Evolutionary conservation across 1,140 invertebrate species (phyloP), one percentile per base, ranked within the genome.

Genomic region (Vollenhovia emeryi): DNA sequence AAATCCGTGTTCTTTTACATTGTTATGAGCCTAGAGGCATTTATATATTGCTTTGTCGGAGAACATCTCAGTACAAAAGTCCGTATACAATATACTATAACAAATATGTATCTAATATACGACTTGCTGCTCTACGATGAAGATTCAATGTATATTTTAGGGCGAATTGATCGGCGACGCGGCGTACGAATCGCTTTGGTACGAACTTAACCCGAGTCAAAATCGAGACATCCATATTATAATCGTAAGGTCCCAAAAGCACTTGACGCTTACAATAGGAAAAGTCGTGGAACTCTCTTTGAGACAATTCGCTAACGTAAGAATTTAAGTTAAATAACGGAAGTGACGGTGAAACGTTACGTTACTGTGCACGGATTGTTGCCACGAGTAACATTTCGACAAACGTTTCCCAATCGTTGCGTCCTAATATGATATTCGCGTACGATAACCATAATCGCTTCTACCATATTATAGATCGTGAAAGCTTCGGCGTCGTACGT

Each of bases 401-500:
- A 64, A 50, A 3, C 13, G n/a, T 55, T 30, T 40, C 6, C 2
- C 48, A 52, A 57, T 40, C 18, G 7, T 30, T 11, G 15, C 6
- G 15, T 40, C 4, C 6, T 30, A 13, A 18, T 9, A 21, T 15
- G 13, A 64, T 3, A 43, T 48, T 76, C n/a, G 13, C 18, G 18
- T 15, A 62, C 11, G 13, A 45, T 24, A 11, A 27, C 0, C 55
- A 45, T 73, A 60, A 68, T 40, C 24, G 13, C 3, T 62, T 78
- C 4, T 84, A 40, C 50, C 43, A 62, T 50, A 30, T 88, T 87
- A 13, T 62, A 88, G 86, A 50, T 88, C 13, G 3, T 88, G 11
- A 88, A 74, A 55, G 66, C 73, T 48, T 88, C 87, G 21, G 86
- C 66, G 4, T 88, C 87, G 18, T 88, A 88, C 6, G 24, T 88